Conservation (phyloP, 2,113 vertebrate genomes). For the Nothobranchius furzeri region DNA sequence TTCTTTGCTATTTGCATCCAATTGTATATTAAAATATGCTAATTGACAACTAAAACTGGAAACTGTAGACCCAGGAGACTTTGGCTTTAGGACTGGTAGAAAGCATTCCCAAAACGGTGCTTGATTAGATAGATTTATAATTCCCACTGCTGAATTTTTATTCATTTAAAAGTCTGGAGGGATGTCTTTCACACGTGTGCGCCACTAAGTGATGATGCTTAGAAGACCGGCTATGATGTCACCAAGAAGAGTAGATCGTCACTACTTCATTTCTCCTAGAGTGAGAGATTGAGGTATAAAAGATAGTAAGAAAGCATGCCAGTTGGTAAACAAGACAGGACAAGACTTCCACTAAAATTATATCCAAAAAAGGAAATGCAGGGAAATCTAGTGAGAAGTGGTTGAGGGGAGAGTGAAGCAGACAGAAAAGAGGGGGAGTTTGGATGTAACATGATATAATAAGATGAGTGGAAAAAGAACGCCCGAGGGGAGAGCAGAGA, state of each 20-base stretch:
- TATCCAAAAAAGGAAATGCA: slow-evolving; percentile 17
- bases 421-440: slow-evolving; percentile 35
- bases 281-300: slow-evolving; percentile 11
- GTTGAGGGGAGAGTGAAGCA: slow-evolving; percentile 28
- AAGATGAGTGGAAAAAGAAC: slow-evolving; percentile 46
- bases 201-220: not conserved
- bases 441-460: slow-evolving; percentile 51
- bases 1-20: slow-evolving; percentile 53
- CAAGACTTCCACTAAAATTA: slow-evolving; percentile 20
- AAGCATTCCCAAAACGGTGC: slow-evolving; percentile 28
- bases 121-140: slow-evolving; percentile 35
- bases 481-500: slow-evolving; percentile 37
- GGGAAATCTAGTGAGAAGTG: not conserved
- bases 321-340: slow-evolving; percentile 39
- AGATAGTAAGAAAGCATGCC: slow-evolving; percentile 1
- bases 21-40: slow-evolving; percentile 65
- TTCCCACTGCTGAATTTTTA: slow-evolving; percentile 12
- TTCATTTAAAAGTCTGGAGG: slow-evolving; percentile 23
- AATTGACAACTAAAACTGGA: slow-evolving; percentile 49
- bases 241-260: not conserved
- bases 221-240: slow-evolving; percentile 12
- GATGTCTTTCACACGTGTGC: slow-evolving; percentile 9
- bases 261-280: slow-evolving; percentile 4
- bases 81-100: slow-evolving; percentile 35
- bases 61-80: slow-evolving; percentile 36